These are phyloP conservation scores for Rotaria magnacalcarata DNA, from an alignment of 2,888 invertebrate genomes.

Conservation along the genomic window DNA sequence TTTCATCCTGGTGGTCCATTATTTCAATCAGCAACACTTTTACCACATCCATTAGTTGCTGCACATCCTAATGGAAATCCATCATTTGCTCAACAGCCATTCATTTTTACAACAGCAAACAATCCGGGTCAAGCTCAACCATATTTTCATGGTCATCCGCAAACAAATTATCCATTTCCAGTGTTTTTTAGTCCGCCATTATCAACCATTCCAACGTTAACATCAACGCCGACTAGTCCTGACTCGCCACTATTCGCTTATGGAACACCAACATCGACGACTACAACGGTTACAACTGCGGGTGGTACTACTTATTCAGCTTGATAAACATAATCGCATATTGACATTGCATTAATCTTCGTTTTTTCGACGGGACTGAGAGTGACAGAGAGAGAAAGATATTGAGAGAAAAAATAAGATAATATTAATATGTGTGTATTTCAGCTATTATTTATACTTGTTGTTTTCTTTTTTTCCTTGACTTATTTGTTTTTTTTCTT, in stretches of 20 bases:
- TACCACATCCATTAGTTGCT: background rate
- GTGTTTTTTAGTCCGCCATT: background rate
- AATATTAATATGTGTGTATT: slow-evolving; percentile 16
- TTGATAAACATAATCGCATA: slow-evolving; percentile 6
- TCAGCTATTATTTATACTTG: slow-evolving; percentile 17
- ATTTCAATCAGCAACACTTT: background rate
- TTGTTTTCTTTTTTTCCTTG: background rate
- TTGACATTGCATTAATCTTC: slow-evolving; percentile 10
- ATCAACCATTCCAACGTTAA: background rate
- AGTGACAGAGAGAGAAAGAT: background rate
- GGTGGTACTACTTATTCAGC: slow-evolving; percentile 22
- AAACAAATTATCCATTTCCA: background rate
- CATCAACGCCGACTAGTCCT: background rate
- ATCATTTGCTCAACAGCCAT: slow-evolving; percentile 1
- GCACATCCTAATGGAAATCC: background rate
- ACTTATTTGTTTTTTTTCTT: background rate
- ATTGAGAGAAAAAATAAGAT: background rate
- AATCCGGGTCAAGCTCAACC: background rate
- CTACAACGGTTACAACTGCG: background rate
- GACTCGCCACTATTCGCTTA: background rate
- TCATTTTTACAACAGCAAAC: background rate
- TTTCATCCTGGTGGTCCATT: background rate
- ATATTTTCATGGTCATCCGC: background rate
- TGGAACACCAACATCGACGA: background rate
- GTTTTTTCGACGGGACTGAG: background rate